A percentile compares a stretch with the other conserved stretches of the same genome.
Conservation (phyloP, 2,113 vertebrate genomes). For the Oryctolagus cuniculus region mOryCun1.1 NC_091444.1:2390001-2390500, state of each 20-base stretch:
- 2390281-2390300: neutral
- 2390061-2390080: no score
- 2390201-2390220: neutral
- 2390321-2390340: constrained; percentile 30
- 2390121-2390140: neutral
- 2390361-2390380: neutral
- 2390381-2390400: neutral
- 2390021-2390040: no score
- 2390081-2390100: neutral
- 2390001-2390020: no score
- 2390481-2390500: neutral
- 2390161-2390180: neutral
- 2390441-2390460: neutral
- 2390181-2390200: neutral
- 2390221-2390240: neutral
- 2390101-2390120: neutral
- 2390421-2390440: neutral
- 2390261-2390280: neutral
- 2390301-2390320: neutral
- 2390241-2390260: neutral
- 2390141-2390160: neutral
- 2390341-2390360: neutral
- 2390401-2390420: neutral
- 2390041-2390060: no score
- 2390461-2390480: neutral